Percentiles rank a stretch among this genome's conserved stretches.
phyloP scores from a whole-genome alignment of 1,140 invertebrate species.

The Bombyx mori region ASM3026992v2 NC_085115.1:11849001-11849500 shows the following conservation, averaged over 20 bases:
- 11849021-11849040: constrained; percentile 4
- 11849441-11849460: too few species aligned
- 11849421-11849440: too few species aligned
- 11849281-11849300: too few species aligned
- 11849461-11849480: too few species aligned
- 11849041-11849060: constrained; percentile 3
- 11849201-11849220: constrained; percentile 15
- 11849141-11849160: constrained; percentile 25
- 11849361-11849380: too few species aligned
- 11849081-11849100: not conserved
- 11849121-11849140: constrained; percentile 18
- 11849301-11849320: too few species aligned
- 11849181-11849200: constrained; percentile 28
- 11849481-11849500: constrained; percentile 36
- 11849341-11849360: too few species aligned
- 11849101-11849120: too few species aligned
- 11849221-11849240: constrained; percentile 15
- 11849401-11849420: too few species aligned
- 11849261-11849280: too few species aligned
- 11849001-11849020: constrained; percentile 21
- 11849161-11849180: not conserved
- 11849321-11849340: too few species aligned
- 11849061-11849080: not conserved
- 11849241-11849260: constrained; percentile 6
- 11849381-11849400: too few species aligned